Base-by-base conservation (phyloP, 2,797 vertebrate genomes). In the Gallinago stenura region DNA sequence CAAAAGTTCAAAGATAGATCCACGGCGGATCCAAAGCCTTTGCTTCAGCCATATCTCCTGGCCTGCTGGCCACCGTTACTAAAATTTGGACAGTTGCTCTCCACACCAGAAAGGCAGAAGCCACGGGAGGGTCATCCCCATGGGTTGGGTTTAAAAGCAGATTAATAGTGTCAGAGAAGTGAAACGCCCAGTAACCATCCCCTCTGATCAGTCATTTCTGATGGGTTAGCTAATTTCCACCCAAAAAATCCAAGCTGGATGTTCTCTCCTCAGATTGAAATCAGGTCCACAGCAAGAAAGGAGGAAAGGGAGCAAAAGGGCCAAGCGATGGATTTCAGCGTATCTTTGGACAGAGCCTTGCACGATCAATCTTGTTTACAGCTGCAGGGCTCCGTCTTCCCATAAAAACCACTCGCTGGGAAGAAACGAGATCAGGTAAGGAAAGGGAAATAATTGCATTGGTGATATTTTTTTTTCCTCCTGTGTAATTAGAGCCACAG, bases 401-500 rank as follows among this genome's bases (percentile, higher is more conserved):
- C 60, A 37, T 65, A 50, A 88, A 95, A 83, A 76, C 11, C 60
- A 56, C n/a, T 12, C 12, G 22, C 45, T 66, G 56, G 60, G 78
- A 79, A 90, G 72, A 48, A 83, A 78, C 46, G 31, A 57, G 65
- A 77, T 35, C 60, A 69, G 66, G 56, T 35, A 53, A 72, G 70
- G 54, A 65, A 93, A 76, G 12, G 37, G 66, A 93, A 95, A 82
- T 82, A 89, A 95, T 76, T 60, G 51, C 70, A 56, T 7, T 41
- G 83, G 68, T 73, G 75, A 41, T 80, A 35, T 37, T 39, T 70
- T 80, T 80, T 83, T 70, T 76, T 30, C 69, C 81, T 71, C 31
- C 75, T 35, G 21, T 83, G 84, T 85, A 92, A 92, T 91, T 90
- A 92, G 56, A 93, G 87, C 84, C 84, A 90, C 2, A 73, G 95